Percentiles rank a stretch among this genome's conserved stretches.
These are phyloP conservation scores for Diaphora mendica DNA, from an alignment of 2,888 invertebrate species.

Conservation along the genomic window DNA sequence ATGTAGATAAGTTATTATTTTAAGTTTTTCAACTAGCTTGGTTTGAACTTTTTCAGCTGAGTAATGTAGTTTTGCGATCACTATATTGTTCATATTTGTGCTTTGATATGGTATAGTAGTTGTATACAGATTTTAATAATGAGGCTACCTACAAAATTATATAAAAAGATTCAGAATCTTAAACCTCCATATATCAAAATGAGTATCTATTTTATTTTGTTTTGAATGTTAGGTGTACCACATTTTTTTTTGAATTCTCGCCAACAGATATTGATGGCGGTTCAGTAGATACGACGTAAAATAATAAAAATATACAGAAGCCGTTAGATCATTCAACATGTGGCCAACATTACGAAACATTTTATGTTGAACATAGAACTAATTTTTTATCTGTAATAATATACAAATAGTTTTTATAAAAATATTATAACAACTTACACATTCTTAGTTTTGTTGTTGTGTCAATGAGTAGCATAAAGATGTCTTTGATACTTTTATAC, in stretches of 20 bases:
- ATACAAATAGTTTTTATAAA: too few relatives aligned
- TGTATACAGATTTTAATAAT: background rate
- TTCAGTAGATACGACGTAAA: background rate
- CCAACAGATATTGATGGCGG: too few relatives aligned
- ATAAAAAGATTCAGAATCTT: background rate
- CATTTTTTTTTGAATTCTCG: too few relatives aligned
- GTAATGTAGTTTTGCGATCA: background rate
- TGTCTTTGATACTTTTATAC: background rate
- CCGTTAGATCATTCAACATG: too few relatives aligned
- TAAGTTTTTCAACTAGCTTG: background rate
- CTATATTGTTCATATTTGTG: background rate
- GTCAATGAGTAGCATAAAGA: background rate
- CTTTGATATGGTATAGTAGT: background rate
- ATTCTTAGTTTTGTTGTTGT: background rate
- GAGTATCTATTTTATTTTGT: too few relatives aligned
- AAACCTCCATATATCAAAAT: background rate
- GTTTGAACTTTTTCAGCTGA: background rate
- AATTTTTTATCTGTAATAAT: too few relatives aligned
- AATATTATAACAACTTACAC: too few relatives aligned
- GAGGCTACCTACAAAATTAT: background rate
- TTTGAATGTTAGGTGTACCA: too few relatives aligned
- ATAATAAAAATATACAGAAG: background rate
- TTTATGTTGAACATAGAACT: background rate
- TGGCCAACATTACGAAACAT: background rate
- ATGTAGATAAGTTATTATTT: background rate